A percentile compares a stretch with the other conserved stretches of the same genome.
phyloP scores from a whole-genome alignment of 2,797 vertebrate species.

The Myotis pilosus region DNA sequence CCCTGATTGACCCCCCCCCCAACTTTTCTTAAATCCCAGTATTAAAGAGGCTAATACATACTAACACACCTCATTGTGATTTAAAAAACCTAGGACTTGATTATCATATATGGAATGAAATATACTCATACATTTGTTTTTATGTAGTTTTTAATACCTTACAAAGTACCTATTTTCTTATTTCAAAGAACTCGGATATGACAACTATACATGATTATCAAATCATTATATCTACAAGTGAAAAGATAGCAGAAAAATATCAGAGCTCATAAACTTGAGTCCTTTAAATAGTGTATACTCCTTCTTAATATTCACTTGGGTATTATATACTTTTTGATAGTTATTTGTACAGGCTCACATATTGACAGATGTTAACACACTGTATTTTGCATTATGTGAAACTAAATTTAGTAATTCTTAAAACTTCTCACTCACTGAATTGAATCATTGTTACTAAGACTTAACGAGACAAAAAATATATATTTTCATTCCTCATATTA shows the following conservation, averaged over 20 bases:
- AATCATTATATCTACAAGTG: conserved; percentile 37
- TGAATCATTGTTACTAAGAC: conserved; percentile 34
- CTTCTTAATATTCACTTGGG: conserved; percentile 45
- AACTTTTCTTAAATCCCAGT: conserved; percentile 36
- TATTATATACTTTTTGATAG: conserved; percentile 35
- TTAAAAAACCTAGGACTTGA: conserved; percentile 42
- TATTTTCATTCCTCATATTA: conserved; percentile 31
- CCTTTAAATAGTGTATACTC: not conserved
- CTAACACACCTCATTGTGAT: conserved; percentile 25
- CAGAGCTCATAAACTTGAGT: conserved; percentile 21
- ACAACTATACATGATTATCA: conserved; percentile 35
- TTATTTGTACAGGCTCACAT: conserved; percentile 29
- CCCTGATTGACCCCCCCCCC: too few relatives aligned
- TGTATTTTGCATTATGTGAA: conserved; percentile 40
- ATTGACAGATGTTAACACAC: conserved; percentile 21
- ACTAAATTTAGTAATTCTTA: conserved; percentile 52
- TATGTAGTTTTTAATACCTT: conserved; percentile 9
- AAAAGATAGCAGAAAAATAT: conserved; percentile 51
- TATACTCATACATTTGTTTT: conserved; percentile 29
- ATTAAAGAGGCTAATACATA: conserved; percentile 22
- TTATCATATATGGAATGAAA: conserved; percentile 35
- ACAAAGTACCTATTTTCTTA: conserved; percentile 49
- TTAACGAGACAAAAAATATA: conserved; percentile 36
- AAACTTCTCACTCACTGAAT: conserved; percentile 45
- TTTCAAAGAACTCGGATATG: conserved; percentile 47